A percentile compares a stretch with the other conserved stretches of the same genome.
These are phyloP conservation scores for Drosophila navojoa DNA, from an alignment of 1,140 invertebrate genomes.

Conservation along the genomic window DNA sequence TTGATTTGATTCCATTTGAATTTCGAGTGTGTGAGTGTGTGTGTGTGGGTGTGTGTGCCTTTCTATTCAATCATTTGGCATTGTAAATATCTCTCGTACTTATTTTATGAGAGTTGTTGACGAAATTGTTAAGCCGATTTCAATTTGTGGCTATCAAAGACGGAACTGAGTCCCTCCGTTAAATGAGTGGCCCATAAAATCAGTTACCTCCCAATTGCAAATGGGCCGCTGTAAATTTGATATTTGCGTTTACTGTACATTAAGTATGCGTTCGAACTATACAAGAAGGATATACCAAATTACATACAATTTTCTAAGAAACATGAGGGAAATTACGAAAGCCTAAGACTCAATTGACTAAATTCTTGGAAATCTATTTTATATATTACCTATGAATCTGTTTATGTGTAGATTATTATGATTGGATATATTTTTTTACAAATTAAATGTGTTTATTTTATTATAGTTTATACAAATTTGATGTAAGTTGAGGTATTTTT, in stretches of 20 bases:
- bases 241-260: slow-evolving; percentile 6
- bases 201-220: slow-evolving; percentile 14
- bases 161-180: slow-evolving; percentile 6
- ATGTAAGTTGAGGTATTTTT: too few species aligned
- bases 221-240: slow-evolving; percentile 20
- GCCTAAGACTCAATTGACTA: background rate
- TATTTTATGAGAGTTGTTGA: slow-evolving; percentile 63
- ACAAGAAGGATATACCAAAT: slow-evolving; percentile 1
- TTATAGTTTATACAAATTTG: too few species aligned
- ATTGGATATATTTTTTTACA: too few species aligned
- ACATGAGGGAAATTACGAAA: background rate
- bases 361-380: too few species aligned
- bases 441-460: too few species aligned
- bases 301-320: background rate
- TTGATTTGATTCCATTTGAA: slow-evolving; percentile 73
- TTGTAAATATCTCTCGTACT: slow-evolving; percentile 51
- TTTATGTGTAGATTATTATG: too few species aligned
- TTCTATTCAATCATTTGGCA: slow-evolving; percentile 65
- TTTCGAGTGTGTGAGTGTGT: slow-evolving; percentile 16
- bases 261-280: background rate
- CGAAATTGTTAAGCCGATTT: slow-evolving; percentile 63
- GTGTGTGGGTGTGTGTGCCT: slow-evolving; percentile 4
- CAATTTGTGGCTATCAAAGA: slow-evolving; percentile 67
- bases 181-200: slow-evolving; percentile 34
- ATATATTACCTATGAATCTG: too few species aligned